Base-by-base conservation (phyloP, 2,888 invertebrate genomes). In the Metalampra italica region DNA sequence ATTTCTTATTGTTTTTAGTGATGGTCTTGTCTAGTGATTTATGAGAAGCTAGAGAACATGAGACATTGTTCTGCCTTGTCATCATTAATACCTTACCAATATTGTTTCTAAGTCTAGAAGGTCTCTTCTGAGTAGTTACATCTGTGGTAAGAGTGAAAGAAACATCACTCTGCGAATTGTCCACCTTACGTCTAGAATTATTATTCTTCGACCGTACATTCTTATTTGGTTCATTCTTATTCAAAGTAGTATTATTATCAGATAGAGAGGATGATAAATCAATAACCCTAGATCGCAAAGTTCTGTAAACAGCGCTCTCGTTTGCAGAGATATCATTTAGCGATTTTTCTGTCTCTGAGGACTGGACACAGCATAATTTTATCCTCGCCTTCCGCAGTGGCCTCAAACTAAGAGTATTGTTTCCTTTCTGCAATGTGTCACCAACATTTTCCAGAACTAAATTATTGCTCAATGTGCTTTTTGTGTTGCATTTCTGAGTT, bases 101-200 rank as follows among this genome's bases (percentile, higher is more conserved):
- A 11, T n/a, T 36, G n/a, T n/a, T 22, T 22, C 22, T 22, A 22
- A 22, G 22, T 5, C 22, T 22, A 22, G 22, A 22, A 22, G 22
- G 22, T 22, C 22, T 22, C 22, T 22, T 22, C 2, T 22, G 2
- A 5, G 22, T 5, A 22, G 22, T n/a, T n/a, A n/a, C n/a, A n/a
- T n/a, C 36, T 7, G 36, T 36, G n/a, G 43, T 14, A 11, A 51
- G 30, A 30, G 50, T 47, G 22, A 51, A 51, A 9, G 50, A 51
- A 34, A 47, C 5, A 37, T 51, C 50, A 37, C 47, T 51, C 14
- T 12, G 15, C 8, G 30, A 40, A 14, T 38, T 30, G 9, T 34
- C 8, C 8, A 36, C 9, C 38, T 46, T 44, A 14, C 12, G 1
- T 30, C 11, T 49, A 13, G 15, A 30, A 32, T 9, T 9, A 30